Evolutionary conservation across 2,888 invertebrate species (phyloP), one percentile per base, ranked within the genome.

Genomic region (Sisyra nigra): DNA sequence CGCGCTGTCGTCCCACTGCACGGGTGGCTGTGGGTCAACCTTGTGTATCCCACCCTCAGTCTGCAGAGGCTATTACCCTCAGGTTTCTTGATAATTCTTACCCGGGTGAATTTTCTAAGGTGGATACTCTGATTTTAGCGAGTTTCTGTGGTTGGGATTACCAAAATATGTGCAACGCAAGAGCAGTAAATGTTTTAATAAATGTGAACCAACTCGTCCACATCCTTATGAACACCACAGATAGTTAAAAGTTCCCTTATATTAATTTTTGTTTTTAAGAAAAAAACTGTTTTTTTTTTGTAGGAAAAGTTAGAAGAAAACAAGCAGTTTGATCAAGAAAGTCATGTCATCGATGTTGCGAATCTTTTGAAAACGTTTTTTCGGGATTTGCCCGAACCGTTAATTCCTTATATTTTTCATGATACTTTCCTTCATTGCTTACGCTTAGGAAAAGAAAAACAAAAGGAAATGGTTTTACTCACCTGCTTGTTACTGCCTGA

Each of bases 301-400:
- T 60, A 81, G 80, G 62, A 71, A 52, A 63, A 71, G 46, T 59
- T 88, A 45, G 86, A 88, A 56, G 72, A 71, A 37, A 85, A 85
- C 6, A 75, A 75, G 41, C 68, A 67, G 42, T 67, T 88, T 40
- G 74, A 75, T 11, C 74, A 76, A 41, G 76, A 76, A 3, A 77
- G 83, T 57, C 76, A 83, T 55, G 81, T 84, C 1, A 76, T 86
- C 51, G 92, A 93, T 63, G 77, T 89, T 11, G 87, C 89, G 2
- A 84, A 80, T 57, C 75, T 89, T 24, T 65, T 92, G 17, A 92
- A 92, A 59, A 74, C 80, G 39, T 92, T 89, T 59, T 74, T 92
- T 47, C 69, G 91, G 45, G 80, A 83, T 58, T 64, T 92, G 42
- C 88, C 89, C 0, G 87, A 88, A 52, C 87, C 92, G 0, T 63